Conservation (phyloP, 2,888 invertebrate genomes). For the Norana najaformis region DNA sequence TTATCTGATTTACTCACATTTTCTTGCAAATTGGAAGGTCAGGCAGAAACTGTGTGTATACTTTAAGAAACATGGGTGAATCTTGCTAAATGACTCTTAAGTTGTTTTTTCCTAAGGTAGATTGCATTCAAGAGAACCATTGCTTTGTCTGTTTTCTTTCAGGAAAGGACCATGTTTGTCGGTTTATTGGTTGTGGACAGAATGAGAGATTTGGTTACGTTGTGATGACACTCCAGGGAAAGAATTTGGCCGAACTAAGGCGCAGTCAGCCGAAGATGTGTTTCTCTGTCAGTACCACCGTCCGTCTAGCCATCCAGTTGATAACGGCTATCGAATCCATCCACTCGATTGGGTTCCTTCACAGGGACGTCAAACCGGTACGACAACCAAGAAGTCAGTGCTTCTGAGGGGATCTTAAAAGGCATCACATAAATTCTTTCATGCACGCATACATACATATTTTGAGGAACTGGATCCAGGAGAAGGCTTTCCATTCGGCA, state of each 20-base stretch:
- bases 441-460: no score
- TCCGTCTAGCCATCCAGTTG: constrained; percentile 92
- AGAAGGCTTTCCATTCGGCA: no score
- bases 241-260: constrained; percentile 92
- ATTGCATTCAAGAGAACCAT: neutral
- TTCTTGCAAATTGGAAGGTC: no score
- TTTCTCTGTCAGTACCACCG: constrained; percentile 93
- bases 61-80: no score
- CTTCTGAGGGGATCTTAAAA: no score
- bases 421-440: no score
- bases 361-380: constrained; percentile 93
- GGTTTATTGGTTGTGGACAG: constrained; percentile 97
- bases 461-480: no score
- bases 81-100: no score
- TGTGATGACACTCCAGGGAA: constrained; percentile 97
- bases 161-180: constrained; percentile 96
- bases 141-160: constrained; percentile 46
- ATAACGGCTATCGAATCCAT: constrained; percentile 86
- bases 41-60: no score
- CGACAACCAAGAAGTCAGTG: constrained; percentile 38
- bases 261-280: constrained; percentile 90
- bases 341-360: constrained; percentile 96
- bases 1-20: no score
- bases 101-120: neutral
- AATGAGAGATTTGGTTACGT: constrained; percentile 99